Conservation (phyloP, 92 coral and sea anemone species). For the Pocillopora meandrina region DNA sequence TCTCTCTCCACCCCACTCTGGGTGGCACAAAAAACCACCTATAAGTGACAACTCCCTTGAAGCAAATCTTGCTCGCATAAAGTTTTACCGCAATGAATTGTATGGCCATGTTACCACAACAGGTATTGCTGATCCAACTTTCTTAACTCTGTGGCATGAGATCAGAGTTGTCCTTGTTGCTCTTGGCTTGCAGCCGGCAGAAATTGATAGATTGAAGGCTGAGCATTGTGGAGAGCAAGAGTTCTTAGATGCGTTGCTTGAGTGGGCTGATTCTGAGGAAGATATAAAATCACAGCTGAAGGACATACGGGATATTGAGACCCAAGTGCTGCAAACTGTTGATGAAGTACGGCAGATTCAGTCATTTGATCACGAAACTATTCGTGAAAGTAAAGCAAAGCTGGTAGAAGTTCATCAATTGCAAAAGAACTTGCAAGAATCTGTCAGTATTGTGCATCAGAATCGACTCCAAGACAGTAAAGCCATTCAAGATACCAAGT, state of each 20-base stretch:
- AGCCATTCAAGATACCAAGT: no score
- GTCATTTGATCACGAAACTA: no score
- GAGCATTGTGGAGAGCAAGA: background rate
- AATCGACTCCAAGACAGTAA: background rate
- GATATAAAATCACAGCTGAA: background rate
- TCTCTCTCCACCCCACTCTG: constrained; percentile 35
- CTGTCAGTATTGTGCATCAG: background rate
- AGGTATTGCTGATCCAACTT: constrained; percentile 22
- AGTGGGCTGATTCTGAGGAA: background rate
- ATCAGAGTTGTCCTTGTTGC: constrained; percentile 45
- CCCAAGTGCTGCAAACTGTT: no score
- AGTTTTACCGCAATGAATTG: constrained; percentile 51
- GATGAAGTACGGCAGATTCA: no score
- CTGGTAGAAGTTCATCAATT: background rate
- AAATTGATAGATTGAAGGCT: constrained; percentile 47
- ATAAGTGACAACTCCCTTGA: background rate
- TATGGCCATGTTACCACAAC: constrained; percentile 49
- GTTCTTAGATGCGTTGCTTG: no score
- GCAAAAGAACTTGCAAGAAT: background rate
- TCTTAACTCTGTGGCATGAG: constrained; percentile 55
- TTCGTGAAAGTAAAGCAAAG: background rate
- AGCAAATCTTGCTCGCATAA: constrained; percentile 65
- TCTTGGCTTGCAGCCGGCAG: constrained; percentile 48
- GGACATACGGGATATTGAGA: no score
- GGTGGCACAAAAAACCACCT: constrained; percentile 47